Evolutionary conservation across 2,797 vertebrate genomes (phyloP).

Genomic region (Helarctos malayanus): DNA sequence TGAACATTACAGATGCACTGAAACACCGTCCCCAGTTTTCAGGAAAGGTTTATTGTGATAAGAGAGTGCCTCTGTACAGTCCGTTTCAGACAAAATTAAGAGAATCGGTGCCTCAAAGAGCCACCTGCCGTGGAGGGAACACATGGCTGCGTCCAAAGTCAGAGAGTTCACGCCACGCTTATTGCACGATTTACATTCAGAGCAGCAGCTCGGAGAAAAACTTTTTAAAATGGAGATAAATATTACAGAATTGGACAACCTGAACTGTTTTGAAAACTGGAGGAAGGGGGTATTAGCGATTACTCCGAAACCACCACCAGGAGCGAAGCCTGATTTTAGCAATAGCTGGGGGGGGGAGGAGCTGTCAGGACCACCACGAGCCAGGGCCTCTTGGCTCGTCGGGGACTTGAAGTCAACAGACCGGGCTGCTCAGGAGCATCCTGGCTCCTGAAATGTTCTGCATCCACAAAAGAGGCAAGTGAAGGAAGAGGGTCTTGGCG

Average conservation of each 20-base stretch:
- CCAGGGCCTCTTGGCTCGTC: neutral
- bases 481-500: neutral
- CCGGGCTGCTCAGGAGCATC: neutral
- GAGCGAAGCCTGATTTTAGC: neutral
- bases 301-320: neutral
- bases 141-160: neutral
- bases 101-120: neutral
- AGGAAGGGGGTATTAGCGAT: neutral
- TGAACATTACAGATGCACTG: neutral
- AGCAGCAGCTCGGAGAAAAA: constrained; percentile 46
- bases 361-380: neutral
- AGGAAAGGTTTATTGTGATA: constrained; percentile 69
- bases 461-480: neutral
- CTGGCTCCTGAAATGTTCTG: neutral
- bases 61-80: neutral
- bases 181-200: constrained; percentile 68
- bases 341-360: neutral
- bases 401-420: neutral
- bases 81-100: neutral
- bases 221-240: neutral
- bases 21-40: neutral
- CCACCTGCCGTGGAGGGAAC: neutral
- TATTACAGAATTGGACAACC: neutral
- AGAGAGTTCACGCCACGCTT: constrained; percentile 5
- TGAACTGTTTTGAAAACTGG: neutral